Evolutionary conservation across 1,140 invertebrate genomes (phyloP).

Genomic region (Lordiphosa clarofinis): DNA sequence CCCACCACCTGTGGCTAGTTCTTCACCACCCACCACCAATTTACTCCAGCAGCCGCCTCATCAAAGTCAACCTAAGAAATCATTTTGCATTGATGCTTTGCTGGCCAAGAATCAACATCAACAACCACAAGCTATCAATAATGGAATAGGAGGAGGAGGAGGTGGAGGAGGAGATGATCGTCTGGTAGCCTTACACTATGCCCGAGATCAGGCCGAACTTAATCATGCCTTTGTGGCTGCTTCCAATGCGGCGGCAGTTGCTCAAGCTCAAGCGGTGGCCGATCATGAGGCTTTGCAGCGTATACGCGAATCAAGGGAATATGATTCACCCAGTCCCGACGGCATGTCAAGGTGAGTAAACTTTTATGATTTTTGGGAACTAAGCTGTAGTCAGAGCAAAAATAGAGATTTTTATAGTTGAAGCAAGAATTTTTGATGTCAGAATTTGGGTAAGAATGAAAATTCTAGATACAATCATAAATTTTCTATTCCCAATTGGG

Average conservation of each 20-base stretch:
- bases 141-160: slow-evolving; percentile 15
- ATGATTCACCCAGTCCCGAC: slow-evolving; percentile 77
- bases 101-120: slow-evolving; percentile 80
- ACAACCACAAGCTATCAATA: slow-evolving; percentile 22
- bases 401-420: too few species aligned
- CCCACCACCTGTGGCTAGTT: slow-evolving; percentile 14
- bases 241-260: slow-evolving; percentile 58
- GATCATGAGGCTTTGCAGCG: slow-evolving; percentile 75
- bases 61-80: slow-evolving; percentile 80
- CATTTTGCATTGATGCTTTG: slow-evolving; percentile 86
- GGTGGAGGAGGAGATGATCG: slow-evolving; percentile 58
- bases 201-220: slow-evolving; percentile 61
- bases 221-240: slow-evolving; percentile 68
- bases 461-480: too few species aligned
- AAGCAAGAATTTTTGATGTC: too few species aligned
- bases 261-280: slow-evolving; percentile 46
- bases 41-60: slow-evolving; percentile 35
- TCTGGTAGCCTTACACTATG: slow-evolving; percentile 63
- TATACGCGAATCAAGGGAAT: slow-evolving; percentile 72
- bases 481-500: too few species aligned
- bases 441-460: too few species aligned
- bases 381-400: too few species aligned
- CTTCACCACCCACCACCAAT: slow-evolving; percentile 27
- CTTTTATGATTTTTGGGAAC: neutral
- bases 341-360: slow-evolving; percentile 74